Evolutionary conservation across 2,113 vertebrate genomes (phyloP).

Genomic region (Anarrhichthys ocellatus): DNA sequence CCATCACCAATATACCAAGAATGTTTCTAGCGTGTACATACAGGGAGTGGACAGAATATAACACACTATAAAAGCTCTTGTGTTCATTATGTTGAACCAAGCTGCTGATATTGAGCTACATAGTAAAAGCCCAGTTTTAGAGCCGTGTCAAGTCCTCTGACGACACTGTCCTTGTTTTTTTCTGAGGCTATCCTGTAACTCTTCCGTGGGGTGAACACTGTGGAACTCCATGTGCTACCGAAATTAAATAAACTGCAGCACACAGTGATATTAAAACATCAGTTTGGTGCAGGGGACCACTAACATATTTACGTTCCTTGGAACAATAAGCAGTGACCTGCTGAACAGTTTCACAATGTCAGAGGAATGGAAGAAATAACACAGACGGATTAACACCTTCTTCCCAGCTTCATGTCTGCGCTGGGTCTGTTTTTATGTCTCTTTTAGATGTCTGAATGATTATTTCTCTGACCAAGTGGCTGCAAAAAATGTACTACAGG

Average conservation of each 20-base stretch:
- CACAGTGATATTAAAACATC: background rate
- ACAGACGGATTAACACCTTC: background rate
- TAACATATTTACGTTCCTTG: background rate
- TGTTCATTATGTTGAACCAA: background rate
- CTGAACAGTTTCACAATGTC: background rate
- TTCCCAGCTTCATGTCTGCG: background rate
- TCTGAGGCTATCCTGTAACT: background rate
- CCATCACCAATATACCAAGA: background rate
- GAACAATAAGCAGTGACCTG: background rate
- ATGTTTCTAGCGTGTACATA: background rate
- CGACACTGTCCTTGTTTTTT: background rate
- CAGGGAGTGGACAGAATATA: background rate
- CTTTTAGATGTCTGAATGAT: background rate
- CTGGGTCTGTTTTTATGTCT: background rate
- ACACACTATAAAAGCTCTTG: background rate
- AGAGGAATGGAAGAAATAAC: background rate
- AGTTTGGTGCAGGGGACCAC: background rate
- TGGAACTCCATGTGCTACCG: background rate
- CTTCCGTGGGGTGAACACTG: background rate
- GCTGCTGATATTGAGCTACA: background rate
- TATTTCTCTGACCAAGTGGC: background rate
- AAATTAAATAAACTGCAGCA: background rate
- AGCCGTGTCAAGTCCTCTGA: background rate
- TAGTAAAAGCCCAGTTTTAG: background rate
- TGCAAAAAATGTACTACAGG: background rate